phyloP scores from a whole-genome alignment of 1,140 invertebrate genomes.

The Drosophila sulfurigaster region DNA sequence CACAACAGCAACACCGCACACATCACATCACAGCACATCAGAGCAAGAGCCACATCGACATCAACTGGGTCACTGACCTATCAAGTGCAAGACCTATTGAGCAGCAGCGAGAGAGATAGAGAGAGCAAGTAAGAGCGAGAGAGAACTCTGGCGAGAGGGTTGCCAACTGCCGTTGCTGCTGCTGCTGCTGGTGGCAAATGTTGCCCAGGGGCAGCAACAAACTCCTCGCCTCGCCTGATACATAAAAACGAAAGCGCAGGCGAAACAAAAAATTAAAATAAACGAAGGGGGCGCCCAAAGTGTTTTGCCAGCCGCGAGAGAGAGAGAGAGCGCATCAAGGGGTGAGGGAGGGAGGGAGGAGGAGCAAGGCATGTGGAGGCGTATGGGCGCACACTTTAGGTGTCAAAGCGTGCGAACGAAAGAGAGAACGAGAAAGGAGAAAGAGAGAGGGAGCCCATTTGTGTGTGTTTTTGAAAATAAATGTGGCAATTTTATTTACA shows the following conservation, averaged over 20 bases:
- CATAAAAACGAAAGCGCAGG: constrained; percentile 69
- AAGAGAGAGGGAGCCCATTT: constrained; percentile 2
- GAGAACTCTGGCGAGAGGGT: constrained; percentile 41
- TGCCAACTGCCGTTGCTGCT: constrained; percentile 32
- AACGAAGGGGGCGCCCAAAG: constrained; percentile 69
- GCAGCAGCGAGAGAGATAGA: constrained; percentile 47
- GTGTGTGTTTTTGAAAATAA: constrained; percentile 38
- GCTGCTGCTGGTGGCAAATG: constrained; percentile 65
- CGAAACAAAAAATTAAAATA: constrained; percentile 81
- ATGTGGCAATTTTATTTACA: constrained; percentile 81
- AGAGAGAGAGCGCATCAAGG: constrained; percentile 42
- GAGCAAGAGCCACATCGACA: constrained; percentile 50
- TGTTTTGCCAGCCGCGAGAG: constrained; percentile 45
- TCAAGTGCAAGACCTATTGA: constrained; percentile 82
- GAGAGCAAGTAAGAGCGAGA: constrained; percentile 6
- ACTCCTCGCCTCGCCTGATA: constrained; percentile 34
- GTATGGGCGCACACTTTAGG: constrained; percentile 81
- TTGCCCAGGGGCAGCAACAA: constrained; percentile 49
- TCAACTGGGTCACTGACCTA: constrained; percentile 80
- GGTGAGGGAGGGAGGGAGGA: not conserved
- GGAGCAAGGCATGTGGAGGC: constrained; percentile 35
- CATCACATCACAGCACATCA: constrained; percentile 10
- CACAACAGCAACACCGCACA: not conserved
- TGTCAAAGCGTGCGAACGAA: constrained; percentile 66
- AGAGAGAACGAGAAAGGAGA: constrained; percentile 1